phyloP scores from a whole-genome alignment of 2,797 vertebrate genomes.

The Tangara arthus region DNA sequence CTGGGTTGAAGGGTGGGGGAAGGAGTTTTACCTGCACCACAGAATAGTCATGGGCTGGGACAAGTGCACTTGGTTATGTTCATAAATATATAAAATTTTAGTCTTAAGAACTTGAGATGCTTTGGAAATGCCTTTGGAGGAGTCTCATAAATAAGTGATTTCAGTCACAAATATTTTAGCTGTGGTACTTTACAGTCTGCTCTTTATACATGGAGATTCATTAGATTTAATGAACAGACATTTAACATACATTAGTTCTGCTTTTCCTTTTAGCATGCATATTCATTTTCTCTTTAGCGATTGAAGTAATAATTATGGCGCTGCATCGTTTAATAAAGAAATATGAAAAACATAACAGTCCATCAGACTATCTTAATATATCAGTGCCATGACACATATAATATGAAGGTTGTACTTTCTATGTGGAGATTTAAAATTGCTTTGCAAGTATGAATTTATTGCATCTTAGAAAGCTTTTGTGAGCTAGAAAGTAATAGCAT shows the following conservation, averaged over 20 bases:
- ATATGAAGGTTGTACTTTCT: neutral
- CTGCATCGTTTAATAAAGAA: neutral
- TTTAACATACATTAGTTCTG: slow-evolving; percentile 11
- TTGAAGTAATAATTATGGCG: slow-evolving; percentile 3
- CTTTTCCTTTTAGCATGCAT: slow-evolving; percentile 15
- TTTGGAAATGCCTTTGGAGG: neutral
- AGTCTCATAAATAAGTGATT: neutral
- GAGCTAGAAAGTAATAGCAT: neutral
- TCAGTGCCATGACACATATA: neutral
- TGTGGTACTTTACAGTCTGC: neutral
- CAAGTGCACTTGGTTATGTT: neutral
- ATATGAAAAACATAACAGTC: neutral
- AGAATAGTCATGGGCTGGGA: neutral
- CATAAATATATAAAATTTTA: neutral
- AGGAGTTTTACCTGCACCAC: neutral
- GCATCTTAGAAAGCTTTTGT: slow-evolving; percentile 6
- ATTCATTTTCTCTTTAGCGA: slow-evolving; percentile 9
- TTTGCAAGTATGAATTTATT: slow-evolving; percentile 29
- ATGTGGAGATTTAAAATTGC: neutral
- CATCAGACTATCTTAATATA: neutral
- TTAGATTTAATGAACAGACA: slow-evolving; percentile 25
- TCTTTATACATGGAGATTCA: neutral
- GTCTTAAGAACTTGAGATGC: neutral
- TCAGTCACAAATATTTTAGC: neutral
- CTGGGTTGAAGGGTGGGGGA: neutral